Conservation (phyloP, 2,888 invertebrate genomes). For the Philopedon plagiatum region DNA sequence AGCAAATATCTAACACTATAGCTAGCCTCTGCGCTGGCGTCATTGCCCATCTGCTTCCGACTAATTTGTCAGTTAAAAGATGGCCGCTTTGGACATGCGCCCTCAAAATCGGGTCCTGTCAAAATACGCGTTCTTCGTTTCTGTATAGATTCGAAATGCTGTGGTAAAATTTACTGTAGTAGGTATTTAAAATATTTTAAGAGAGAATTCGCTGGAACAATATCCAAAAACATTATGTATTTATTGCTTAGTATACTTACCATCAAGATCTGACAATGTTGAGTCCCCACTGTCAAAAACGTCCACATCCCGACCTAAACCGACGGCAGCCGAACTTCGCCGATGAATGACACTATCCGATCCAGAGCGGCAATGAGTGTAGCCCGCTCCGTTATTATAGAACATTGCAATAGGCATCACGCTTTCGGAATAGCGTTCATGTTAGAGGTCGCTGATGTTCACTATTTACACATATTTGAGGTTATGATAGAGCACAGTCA, state of each 20-base stretch:
- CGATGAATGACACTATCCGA: conserved; percentile 65
- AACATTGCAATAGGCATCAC: conserved; percentile 45
- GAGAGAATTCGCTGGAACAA: too few species aligned
- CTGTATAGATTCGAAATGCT: too few species aligned
- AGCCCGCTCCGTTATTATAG: conserved; percentile 59
- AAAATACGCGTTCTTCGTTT: too few species aligned
- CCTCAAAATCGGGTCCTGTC: too few species aligned
- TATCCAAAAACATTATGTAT: too few species aligned
- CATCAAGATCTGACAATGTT: conserved; percentile 66
- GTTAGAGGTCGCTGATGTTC: conserved; percentile 16
- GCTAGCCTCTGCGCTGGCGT: too few species aligned
- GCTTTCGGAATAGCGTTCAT: conserved; percentile 16
- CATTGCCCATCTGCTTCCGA: too few species aligned
- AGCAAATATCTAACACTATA: too few species aligned
- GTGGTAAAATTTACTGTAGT: too few species aligned
- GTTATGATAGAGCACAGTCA: background rate
- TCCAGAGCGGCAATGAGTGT: conserved; percentile 66
- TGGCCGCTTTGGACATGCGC: too few species aligned
- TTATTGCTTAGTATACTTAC: conserved; percentile 60
- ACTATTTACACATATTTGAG: conserved; percentile 42
- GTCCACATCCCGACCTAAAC: conserved; percentile 51
- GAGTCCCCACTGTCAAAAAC: conserved; percentile 66
- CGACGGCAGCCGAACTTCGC: conserved; percentile 54
- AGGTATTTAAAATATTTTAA: too few species aligned
- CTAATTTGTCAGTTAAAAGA: too few species aligned